Percentiles rank a stretch among this genome's conserved stretches.
Evolutionary conservation across 2,888 invertebrate genomes (phyloP).

Genomic region (Lepeophtheirus nordmannii): DNA sequence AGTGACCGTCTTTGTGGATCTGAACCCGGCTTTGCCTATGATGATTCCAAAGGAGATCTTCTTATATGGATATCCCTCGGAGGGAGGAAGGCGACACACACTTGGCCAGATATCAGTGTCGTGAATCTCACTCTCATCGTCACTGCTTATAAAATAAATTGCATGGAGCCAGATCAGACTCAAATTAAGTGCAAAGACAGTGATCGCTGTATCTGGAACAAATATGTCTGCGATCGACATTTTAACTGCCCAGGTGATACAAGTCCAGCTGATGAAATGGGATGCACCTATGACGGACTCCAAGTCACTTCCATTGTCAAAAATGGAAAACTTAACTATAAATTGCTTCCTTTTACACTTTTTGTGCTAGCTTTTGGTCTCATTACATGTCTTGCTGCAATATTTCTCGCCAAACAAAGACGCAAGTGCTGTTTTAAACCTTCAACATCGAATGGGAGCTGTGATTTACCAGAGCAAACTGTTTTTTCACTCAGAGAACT

Average conservation of each 20-base stretch:
- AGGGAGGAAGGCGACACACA: neutral
- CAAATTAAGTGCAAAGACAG: neutral
- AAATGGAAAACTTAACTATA: neutral
- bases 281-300: neutral
- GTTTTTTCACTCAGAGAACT: constrained; percentile 1
- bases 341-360: neutral
- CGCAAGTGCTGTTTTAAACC: neutral
- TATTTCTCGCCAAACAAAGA: neutral
- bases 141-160: constrained; percentile 6
- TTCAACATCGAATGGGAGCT: neutral
- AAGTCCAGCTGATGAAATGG: neutral
- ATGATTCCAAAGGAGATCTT: constrained; percentile 15
- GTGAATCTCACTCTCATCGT: constrained; percentile 15
- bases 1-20: constrained; percentile 10
- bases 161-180: neutral
- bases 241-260: constrained; percentile 9
- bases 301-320: neutral
- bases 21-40: constrained; percentile 8
- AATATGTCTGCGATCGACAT: constrained; percentile 10
- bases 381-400: neutral
- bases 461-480: constrained; percentile 9
- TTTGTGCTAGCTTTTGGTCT: neutral
- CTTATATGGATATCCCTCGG: constrained; percentile 13
- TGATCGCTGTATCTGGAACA: constrained; percentile 12
- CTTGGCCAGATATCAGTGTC: constrained; percentile 5